These are phyloP conservation scores for Diuraphis noxia DNA, from an alignment of 1,140 invertebrate genomes.

Conservation along the genomic window DNA sequence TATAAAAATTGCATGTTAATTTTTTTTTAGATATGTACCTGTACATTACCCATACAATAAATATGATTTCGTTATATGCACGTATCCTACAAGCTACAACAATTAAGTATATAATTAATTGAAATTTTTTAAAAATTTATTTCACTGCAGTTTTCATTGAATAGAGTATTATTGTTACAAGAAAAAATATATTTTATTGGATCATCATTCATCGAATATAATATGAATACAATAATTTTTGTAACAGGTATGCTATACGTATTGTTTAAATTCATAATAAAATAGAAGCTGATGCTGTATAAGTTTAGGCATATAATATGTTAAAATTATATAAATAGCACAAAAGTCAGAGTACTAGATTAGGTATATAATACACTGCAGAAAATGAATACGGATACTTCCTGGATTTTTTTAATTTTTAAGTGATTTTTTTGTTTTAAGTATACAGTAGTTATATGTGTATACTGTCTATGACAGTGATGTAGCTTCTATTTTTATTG, in stretches of 20 bases:
- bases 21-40: not conserved
- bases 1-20: not conserved
- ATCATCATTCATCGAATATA: no score
- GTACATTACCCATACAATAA: not conserved
- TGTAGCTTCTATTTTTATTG: not conserved
- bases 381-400: no score
- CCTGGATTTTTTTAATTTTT: not conserved
- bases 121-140: not conserved
- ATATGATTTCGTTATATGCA: not conserved
- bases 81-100: not conserved
- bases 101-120: not conserved
- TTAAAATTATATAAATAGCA: not conserved
- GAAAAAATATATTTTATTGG: no score
- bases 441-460: not conserved
- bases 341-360: not conserved
- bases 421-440: not conserved
- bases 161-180: no score
- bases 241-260: not conserved
- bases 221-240: no score
- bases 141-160: not conserved
- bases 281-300: not conserved
- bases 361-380: no score
- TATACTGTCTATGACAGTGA: not conserved
- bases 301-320: not conserved
- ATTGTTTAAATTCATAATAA: no score